Conservation (phyloP, 2,113 vertebrate genomes). For the Peromyscus maniculatus region DNA sequence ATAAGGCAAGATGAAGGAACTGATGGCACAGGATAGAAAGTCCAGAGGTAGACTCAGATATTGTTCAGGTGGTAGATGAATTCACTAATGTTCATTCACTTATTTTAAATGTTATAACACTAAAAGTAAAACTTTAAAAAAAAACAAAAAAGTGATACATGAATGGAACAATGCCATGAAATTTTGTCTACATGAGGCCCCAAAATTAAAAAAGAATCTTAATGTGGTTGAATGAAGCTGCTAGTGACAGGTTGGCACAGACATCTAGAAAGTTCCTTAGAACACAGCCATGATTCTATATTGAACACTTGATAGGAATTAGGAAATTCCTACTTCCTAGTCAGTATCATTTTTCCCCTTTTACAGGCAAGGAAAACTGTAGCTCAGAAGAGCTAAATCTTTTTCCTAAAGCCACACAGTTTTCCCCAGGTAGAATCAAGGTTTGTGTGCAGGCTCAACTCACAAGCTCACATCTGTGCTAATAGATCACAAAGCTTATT, state of each 20-base stretch:
- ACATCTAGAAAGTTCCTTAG: neutral
- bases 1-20: neutral
- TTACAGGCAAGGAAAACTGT: neutral
- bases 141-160: neutral
- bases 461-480: neutral
- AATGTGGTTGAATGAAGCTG: neutral
- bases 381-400: constrained; percentile 34
- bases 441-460: neutral
- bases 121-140: constrained; percentile 35
- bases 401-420: constrained; percentile 6
- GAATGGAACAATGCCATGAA: neutral
- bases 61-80: neutral
- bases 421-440: neutral
- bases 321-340: neutral
- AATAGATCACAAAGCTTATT: neutral
- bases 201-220: neutral
- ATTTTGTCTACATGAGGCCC: neutral
- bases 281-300: neutral
- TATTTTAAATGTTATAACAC: constrained; percentile 5
- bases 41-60: neutral
- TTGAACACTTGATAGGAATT: neutral
- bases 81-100: neutral
- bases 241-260: neutral
- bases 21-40: neutral
- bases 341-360: neutral